Percentiles rank a stretch among this genome's conserved stretches.
phyloP scores from a whole-genome alignment of 2,888 invertebrate genomes.

The Athalia cordata region DNA sequence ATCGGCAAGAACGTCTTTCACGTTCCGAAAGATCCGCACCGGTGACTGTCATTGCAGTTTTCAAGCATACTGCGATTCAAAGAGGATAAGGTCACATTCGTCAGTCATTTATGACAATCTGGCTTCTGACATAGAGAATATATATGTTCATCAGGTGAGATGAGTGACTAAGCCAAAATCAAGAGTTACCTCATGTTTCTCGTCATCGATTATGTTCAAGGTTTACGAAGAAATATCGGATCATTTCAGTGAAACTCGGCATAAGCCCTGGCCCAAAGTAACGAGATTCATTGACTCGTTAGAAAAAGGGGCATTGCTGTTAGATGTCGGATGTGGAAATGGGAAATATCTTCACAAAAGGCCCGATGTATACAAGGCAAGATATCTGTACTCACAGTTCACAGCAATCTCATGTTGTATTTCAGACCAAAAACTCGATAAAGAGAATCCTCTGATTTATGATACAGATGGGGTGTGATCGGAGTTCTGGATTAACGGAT shows the following conservation, averaged over 20 bases:
- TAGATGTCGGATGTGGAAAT: slow-evolving; percentile 98
- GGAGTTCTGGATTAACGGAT: slow-evolving; percentile 80
- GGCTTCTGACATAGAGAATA: slow-evolving; percentile 82
- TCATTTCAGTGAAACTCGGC: slow-evolving; percentile 96
- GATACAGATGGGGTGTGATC: slow-evolving; percentile 86
- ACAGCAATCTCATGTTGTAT: slow-evolving; percentile 1
- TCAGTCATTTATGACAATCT: slow-evolving; percentile 70
- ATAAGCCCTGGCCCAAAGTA: slow-evolving; percentile 96
- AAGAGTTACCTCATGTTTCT: no score
- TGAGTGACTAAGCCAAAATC: not conserved
- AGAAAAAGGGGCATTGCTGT: slow-evolving; percentile 80
- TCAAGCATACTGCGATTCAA: slow-evolving; percentile 82
- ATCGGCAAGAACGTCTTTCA: slow-evolving; percentile 85
- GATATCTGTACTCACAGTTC: not conserved
- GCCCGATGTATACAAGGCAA: slow-evolving; percentile 62
- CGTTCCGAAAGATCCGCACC: slow-evolving; percentile 83
- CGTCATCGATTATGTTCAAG: slow-evolving; percentile 67
- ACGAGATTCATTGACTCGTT: slow-evolving; percentile 84
- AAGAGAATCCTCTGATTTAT: slow-evolving; percentile 37
- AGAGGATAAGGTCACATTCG: slow-evolving; percentile 51
- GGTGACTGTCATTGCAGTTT: slow-evolving; percentile 81
- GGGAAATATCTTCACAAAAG: slow-evolving; percentile 89
- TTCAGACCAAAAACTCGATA: not conserved
- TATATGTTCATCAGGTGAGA: slow-evolving; percentile 84
- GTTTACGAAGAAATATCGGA: slow-evolving; percentile 95